These are phyloP conservation scores for Clarias laeviceps DNA, from an alignment of 2,797 vertebrate species.

Conservation along the genomic window DNA sequence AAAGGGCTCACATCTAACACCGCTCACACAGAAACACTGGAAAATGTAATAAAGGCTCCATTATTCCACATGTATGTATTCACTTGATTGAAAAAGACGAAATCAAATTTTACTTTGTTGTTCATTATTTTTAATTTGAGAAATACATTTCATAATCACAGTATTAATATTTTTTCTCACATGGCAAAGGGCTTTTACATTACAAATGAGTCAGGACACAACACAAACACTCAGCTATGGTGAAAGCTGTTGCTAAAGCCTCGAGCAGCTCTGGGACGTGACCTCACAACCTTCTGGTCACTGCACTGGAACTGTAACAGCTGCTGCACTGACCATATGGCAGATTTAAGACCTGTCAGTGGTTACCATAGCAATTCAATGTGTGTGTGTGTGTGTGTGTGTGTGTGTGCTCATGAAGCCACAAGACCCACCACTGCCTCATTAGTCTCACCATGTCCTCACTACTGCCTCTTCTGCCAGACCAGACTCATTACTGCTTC, in stretches of 20 bases:
- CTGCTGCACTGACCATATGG: neutral
- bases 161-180: neutral
- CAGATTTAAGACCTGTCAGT: neutral
- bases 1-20: too few species aligned
- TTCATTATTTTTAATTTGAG: neutral
- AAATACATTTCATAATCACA: neutral
- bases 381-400: neutral
- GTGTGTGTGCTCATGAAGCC: neutral
- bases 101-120: neutral
- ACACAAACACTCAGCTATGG: neutral
- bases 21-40: neutral
- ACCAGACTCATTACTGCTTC: neutral
- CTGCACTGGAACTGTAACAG: neutral
- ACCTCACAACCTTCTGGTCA: neutral
- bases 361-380: conserved; percentile 27
- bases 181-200: neutral
- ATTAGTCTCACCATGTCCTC: neutral
- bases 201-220: neutral
- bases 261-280: neutral
- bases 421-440: neutral
- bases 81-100: neutral
- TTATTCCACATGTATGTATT: neutral
- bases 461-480: neutral
- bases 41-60: neutral
- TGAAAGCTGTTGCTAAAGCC: neutral